A percentile compares a stretch with the other conserved stretches of the same genome.
phyloP scores from a whole-genome alignment of 1,140 invertebrate species.

The Agraylea sexmaculata region DNA sequence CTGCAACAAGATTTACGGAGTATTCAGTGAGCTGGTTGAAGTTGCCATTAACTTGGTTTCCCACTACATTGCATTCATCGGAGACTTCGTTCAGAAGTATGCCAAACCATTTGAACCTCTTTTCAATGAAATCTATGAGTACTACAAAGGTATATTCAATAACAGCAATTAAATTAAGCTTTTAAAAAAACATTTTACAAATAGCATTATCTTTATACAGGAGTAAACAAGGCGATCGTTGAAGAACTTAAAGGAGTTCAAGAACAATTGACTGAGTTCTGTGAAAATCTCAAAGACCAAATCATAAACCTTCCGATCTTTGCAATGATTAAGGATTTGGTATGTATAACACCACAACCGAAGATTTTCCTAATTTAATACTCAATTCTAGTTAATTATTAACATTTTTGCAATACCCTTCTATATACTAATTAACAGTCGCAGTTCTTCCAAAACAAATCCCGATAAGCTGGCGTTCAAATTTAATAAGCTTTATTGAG shows the following conservation, averaged over 20 bases:
- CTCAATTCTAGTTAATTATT: no score
- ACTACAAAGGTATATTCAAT: slow-evolving; percentile 40
- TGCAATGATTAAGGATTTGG: slow-evolving; percentile 33
- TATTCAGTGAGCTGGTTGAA: slow-evolving; percentile 35
- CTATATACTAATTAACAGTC: no score
- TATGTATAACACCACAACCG: no score
- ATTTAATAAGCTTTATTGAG: no score
- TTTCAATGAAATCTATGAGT: slow-evolving; percentile 38
- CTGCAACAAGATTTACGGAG: slow-evolving; percentile 33
- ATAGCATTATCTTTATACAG: slow-evolving; percentile 23
- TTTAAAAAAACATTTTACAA: no score
- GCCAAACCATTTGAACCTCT: slow-evolving; percentile 55
- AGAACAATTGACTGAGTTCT: slow-evolving; percentile 37
- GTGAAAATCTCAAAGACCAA: slow-evolving; percentile 36
- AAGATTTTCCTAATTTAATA: no score
- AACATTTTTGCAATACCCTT: no score
- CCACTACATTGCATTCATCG: slow-evolving; percentile 38
- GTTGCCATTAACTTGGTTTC: slow-evolving; percentile 35
- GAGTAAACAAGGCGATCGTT: slow-evolving; percentile 38
- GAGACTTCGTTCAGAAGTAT: slow-evolving; percentile 42
- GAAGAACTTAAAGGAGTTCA: slow-evolving; percentile 35
- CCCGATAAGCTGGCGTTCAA: no score
- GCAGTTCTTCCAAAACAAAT: no score
- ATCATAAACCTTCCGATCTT: slow-evolving; percentile 42
- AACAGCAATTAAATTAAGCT: no score